Evolutionary conservation across 1,140 invertebrate genomes (phyloP), one percentile per base, ranked within the genome.

Genomic region (Aphelenchoides avenae): DNA sequence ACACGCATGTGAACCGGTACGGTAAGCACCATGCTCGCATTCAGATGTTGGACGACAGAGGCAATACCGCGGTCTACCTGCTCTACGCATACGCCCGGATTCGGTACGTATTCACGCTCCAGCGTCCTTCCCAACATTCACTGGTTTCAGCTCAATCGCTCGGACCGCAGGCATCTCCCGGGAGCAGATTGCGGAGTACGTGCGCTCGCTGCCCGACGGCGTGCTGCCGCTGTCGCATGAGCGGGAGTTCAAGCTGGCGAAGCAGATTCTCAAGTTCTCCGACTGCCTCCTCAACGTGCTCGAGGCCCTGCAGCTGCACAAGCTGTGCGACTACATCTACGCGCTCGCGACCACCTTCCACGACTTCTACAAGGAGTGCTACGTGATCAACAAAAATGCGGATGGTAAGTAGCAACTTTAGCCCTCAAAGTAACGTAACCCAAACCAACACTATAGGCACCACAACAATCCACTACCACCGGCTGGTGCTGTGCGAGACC

Each of bases 321-420:
- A 85, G 33, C 79, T 99, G 3, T 99, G 95, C 78, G 92, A 97
- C 77, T 95, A 87, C 79, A 82, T 96, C 46, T 99, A 95, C 78
- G 91, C 97, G 70, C 85, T 98, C 37, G 84, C 87, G n/a, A 86
- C 86, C 5, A 82, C 84, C 1, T 99, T 97, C 71, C 86, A 87
- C 0, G 95, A 99, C 76, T 99, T 99, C 78, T 99, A 99, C 79
- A 91, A 96, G 72, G 85, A 83, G 65, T 99, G 95, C 77, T 98
- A 98, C 77, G 97, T 94, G 72, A 85, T 99, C 43, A 89, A 95
- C 77, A 96, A 94, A 75, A 85, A 91, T 78, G 55, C 62, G 26
- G 77, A 66, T 44, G 77, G 71, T 67, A 66, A 40, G 46, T 44
- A 26, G 1, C 36, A 51, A 6, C 29, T 42, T 13, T 36, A 5